A percentile compares a stretch with the other conserved stretches of the same genome.
These are phyloP conservation scores for Premnoplex brunnescens DNA, from an alignment of 2,797 vertebrate genomes.

Conservation along the genomic window DNA sequence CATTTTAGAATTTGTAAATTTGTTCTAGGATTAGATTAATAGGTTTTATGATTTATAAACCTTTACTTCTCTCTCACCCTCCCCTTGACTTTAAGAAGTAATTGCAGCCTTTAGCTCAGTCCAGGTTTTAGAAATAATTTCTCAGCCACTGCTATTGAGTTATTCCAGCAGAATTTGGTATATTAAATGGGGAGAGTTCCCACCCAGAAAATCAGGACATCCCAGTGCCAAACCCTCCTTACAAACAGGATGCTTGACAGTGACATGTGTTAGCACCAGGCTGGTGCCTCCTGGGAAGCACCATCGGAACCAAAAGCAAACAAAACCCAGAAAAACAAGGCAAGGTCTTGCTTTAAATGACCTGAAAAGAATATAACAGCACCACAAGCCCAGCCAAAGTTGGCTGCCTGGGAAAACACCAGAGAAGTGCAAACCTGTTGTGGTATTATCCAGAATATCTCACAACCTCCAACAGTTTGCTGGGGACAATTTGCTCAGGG, in stretches of 20 bases:
- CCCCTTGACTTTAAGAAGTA: conserved; percentile 18
- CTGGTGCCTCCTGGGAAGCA: background rate
- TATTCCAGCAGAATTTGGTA: background rate
- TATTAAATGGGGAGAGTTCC: background rate
- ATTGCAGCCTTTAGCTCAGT: background rate
- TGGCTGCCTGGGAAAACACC: background rate
- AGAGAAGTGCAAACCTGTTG: background rate
- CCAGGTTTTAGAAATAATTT: background rate
- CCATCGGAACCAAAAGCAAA: background rate
- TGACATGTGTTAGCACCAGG: background rate
- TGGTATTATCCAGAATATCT: background rate
- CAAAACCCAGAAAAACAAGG: background rate
- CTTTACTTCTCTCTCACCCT: background rate
- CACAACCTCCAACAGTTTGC: background rate
- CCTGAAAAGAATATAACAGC: background rate
- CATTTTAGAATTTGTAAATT: conserved; percentile 58
- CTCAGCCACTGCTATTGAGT: background rate
- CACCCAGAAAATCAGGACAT: background rate
- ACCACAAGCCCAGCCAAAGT: background rate
- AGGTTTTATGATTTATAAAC: conserved; percentile 39
- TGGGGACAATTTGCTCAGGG: background rate
- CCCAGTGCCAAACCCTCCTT: background rate
- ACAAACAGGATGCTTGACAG: background rate
- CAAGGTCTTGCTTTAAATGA: background rate
- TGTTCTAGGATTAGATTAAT: conserved; percentile 63